Percentiles rank a stretch among this genome's conserved stretches.
These are phyloP conservation scores for Pterois miles DNA, from an alignment of 2,797 vertebrate species.

Conservation along the genomic window DNA sequence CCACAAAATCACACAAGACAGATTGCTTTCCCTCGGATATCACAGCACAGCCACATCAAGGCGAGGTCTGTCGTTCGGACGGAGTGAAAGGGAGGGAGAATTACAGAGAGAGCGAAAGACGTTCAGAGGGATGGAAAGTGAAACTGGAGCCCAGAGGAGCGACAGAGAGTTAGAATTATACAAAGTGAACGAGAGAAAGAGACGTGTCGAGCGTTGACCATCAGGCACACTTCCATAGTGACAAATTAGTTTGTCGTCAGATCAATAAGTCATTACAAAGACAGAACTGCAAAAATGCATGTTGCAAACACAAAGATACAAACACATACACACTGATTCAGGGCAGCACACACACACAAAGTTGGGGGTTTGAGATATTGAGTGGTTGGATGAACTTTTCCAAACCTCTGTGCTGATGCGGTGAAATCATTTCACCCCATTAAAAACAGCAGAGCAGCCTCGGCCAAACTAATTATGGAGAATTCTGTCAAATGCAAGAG, in stretches of 20 bases:
- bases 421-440: slow-evolving; percentile 71
- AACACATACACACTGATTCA: background rate
- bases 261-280: slow-evolving; percentile 75
- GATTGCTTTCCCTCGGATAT: slow-evolving; percentile 60
- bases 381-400: slow-evolving; percentile 64
- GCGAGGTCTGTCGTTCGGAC: slow-evolving; percentile 30
- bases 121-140: slow-evolving; percentile 17
- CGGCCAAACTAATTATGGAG: slow-evolving; percentile 72
- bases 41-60: slow-evolving; percentile 61
- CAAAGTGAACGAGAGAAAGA: slow-evolving; percentile 23
- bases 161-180: slow-evolving; percentile 14
- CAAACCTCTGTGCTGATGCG: slow-evolving; percentile 62
- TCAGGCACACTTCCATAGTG: slow-evolving; percentile 35
- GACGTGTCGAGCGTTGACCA: slow-evolving; percentile 13
- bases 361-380: slow-evolving; percentile 40
- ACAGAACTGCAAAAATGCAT: slow-evolving; percentile 18
- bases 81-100: background rate
- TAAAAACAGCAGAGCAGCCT: slow-evolving; percentile 61
- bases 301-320: background rate
- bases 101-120: slow-evolving; percentile 5
- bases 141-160: slow-evolving; percentile 28
- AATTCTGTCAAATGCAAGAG: slow-evolving; percentile 60
- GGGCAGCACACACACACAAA: slow-evolving; percentile 15
- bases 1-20: slow-evolving; percentile 64
- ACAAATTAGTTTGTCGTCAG: slow-evolving; percentile 56